Evolutionary conservation across 2,888 invertebrate species (phyloP), one percentile per base, ranked within the genome.

Genomic region (Arctia plantaginis): DNA sequence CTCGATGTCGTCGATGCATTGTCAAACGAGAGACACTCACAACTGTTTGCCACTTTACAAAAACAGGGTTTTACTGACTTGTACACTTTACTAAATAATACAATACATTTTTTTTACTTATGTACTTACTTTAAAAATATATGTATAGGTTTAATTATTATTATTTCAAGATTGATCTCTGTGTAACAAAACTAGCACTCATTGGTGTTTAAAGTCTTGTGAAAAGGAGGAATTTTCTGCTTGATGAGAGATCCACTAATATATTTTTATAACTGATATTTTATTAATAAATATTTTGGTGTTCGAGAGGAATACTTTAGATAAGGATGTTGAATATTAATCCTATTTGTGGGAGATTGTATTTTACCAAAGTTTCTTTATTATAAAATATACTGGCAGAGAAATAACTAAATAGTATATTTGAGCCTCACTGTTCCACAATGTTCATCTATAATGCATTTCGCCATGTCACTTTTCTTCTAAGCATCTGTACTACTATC

Each of bases 31-130:
- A 91, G 91, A 92, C 91, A 90, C 92, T 92, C 91, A 89, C 90
- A 91, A 91, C 91, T 93, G 92, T 93, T 93, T 93, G 90, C 90
- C 92, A 91, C 91, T 93, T 88, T 87, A 89, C 89, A 87, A 90
- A 91, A 89, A 82, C 82, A 84, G 82, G 81, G 80, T 79, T 80
- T 81, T 78, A 77, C 76, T 72, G 74, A 74, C 77, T 82, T 75
- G 77, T 71, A 74, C 77, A 47, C 82, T 86, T 81, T 82, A 79
- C 81, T 83, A 30, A 59, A n/a, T 64, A 66, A 66, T 51, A 71
- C 39, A 55, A 69, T 78, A 71, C 66, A 68, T 47, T n/a, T 15
- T 73, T 65, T 76, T 69, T 51, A 68, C 33, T 51, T 47, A 47
- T 30, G 20, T 20, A 47, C 23, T 6, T 23, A 23, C 6, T 51